Base-by-base conservation (phyloP, 2,797 vertebrate species). In the Zenarchopterus dispar region DNA sequence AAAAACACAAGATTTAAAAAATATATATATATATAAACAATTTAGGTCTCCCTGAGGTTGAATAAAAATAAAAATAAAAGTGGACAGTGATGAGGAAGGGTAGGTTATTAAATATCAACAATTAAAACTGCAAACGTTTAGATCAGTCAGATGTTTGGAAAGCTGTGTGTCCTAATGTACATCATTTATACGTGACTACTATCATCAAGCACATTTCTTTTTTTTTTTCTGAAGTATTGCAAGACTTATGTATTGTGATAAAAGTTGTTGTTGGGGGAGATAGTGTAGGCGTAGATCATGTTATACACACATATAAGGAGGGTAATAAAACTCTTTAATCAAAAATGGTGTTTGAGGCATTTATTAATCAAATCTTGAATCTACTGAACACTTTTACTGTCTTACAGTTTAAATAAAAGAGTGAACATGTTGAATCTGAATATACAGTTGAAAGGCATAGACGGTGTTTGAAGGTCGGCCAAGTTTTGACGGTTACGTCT, bases 201-300 rank as follows among this genome's bases (percentile, higher is more conserved):
- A 65, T 81, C 81, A 77, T 67, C 52, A 69, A 71, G 63, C 78
- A 78, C 52, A 8, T 84, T 82, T 81, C 58, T 89, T 84, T 82
- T 84, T 83, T 79, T 96, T 74, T 88, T 91, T 95, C 94, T 90
- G 89, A 95, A 94, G 94, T 94, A 94, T 90, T 85, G 89, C 91
- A 65, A 91, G 84, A 88, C 77, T 76, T 78, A 87, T 76, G 84
- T 80, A 85, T 73, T 88, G 81, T 88, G 90, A 85, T 75, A 67
- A 78, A 89, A 78, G 44, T 50, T 46, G 56, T 44, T 43, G 17
- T 43, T 43, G 10, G 2, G 3, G 8, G 59, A 52, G 61, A 62
- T 19, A 50, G 67, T 66, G 24, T 46, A 66, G 66, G 64, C 58
- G 78, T 57, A 51, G 71, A 73, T 85, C 90, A 91, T 86, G 88